These are phyloP conservation scores for Pavo muticus DNA, from an alignment of 2,113 vertebrate species.

Conservation along the genomic window DNA sequence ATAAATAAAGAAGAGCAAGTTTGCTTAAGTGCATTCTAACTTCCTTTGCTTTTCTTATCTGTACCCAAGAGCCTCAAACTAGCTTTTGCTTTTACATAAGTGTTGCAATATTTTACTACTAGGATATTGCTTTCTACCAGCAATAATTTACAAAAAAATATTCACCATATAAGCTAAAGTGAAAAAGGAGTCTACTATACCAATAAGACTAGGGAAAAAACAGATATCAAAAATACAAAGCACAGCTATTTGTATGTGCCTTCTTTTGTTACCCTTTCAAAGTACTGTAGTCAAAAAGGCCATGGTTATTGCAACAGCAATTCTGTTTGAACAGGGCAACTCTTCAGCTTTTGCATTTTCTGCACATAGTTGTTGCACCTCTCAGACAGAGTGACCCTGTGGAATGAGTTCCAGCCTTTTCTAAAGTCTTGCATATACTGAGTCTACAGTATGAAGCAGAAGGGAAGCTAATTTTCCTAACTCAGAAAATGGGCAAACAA, in stretches of 20 bases:
- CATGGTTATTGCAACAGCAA: background rate
- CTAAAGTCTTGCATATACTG: background rate
- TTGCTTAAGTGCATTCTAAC: background rate
- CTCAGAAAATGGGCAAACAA: background rate
- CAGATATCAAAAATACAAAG: background rate
- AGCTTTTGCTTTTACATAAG: background rate
- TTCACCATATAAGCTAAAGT: background rate
- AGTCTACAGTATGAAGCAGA: background rate
- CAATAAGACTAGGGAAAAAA: background rate
- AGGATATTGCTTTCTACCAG: background rate
- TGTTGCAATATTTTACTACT: background rate
- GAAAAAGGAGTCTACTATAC: background rate
- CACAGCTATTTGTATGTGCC: background rate
- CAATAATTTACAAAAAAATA: background rate
- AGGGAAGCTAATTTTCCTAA: background rate
- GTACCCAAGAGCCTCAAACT: background rate
- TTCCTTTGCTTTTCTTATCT: background rate
- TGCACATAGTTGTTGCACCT: background rate
- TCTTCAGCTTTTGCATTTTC: background rate
- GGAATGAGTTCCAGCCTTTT: background rate
- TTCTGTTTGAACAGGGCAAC: background rate
- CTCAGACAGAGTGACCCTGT: background rate
- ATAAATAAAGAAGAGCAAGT: background rate
- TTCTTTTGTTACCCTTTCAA: background rate
- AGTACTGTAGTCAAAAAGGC: background rate